phyloP scores from a whole-genome alignment of 2,888 invertebrate genomes.

The Mesorhabditis sp. region DNA sequence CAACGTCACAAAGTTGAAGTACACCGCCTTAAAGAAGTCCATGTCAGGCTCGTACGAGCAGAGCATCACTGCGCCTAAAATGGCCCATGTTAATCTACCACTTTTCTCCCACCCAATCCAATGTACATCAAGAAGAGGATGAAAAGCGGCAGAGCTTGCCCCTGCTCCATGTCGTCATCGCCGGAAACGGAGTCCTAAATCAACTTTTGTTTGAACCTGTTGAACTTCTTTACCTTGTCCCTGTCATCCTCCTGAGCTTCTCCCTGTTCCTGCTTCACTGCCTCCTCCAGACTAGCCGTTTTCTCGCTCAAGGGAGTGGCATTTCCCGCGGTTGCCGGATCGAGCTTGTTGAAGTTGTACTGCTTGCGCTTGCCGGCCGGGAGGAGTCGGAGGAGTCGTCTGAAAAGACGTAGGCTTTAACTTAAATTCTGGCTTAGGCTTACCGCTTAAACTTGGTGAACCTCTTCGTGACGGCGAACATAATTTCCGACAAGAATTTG shows the following conservation, averaged over 20 bases:
- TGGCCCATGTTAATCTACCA: not conserved
- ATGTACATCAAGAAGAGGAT: conserved; percentile 47
- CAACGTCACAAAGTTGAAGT: conserved; percentile 54
- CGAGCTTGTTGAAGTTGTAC: conserved; percentile 7
- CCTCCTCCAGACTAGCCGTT: conserved; percentile 24
- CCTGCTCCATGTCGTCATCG: conserved; percentile 25
- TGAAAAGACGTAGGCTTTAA: not conserved
- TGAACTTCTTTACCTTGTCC: conserved; percentile 15
- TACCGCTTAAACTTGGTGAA: conserved; percentile 23
- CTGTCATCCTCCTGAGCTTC: conserved; percentile 15
- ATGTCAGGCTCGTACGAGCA: conserved; percentile 53
- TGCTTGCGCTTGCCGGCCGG: not conserved
- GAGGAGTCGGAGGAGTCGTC: not conserved
- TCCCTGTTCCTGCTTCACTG: conserved; percentile 25
- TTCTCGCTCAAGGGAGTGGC: conserved; percentile 6
- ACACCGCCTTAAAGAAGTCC: conserved; percentile 53
- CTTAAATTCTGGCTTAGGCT: conserved; percentile 3
- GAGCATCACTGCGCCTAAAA: conserved; percentile 24
- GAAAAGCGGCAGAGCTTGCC: conserved; percentile 38
- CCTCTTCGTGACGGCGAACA: conserved; percentile 25
- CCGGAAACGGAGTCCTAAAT: conserved; percentile 17
- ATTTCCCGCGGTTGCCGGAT: conserved; percentile 5
- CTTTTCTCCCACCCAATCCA: conserved; percentile 20
- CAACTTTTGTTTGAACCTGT: conserved; percentile 7
- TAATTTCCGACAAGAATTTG: conserved; percentile 53